Base-by-base conservation (phyloP, 2,113 vertebrate genomes). In the Bubo scandiacus region DNA sequence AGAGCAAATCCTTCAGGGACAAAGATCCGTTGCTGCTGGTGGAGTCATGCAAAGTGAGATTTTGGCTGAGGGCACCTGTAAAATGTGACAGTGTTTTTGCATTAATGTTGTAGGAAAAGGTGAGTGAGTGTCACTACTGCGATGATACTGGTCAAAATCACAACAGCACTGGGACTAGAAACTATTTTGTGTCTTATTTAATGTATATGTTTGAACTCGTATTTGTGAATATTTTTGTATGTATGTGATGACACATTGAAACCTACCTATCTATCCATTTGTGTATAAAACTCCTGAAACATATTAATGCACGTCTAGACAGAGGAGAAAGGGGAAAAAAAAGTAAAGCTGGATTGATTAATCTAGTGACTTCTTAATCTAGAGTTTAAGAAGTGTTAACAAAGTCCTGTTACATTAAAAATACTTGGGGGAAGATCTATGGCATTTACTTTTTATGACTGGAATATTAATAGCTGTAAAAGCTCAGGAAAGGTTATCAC, bases 391-490 rank as follows among this genome's bases (percentile, higher is more conserved):
- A 92, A 89, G 0, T 1, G 43, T 73, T 91, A 74, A 78, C 38
- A 58, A 95, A 80, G 6, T 75, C 15, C 45, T 75, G 27, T 19
- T 54, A 38, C 29, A 58, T 80, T 49, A 87, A 85, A 93, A 94
- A 65, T 85, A 8, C 14, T 72, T 90, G 45, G 30, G 19, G 21
- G 18, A 85, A 82, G 70, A 86, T 91, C 72, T 80, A 85, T 86
- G 66, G 8, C 70, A 88, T 82, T 96, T 79, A 52, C n/a, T 94
- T 85, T 94, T 79, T 68, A 87, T 78, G 78, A 59, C 27, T 75
- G 57, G 52, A 84, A 87, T 89, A 82, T 92, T 82, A 92, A 88
- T 93, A 90, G 85, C 66, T 65, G 19, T 36, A 65, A 81, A 91
- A 92, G 52, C 9, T 42, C 78, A 91, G 30, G 16, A 87, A 94